phyloP scores from a whole-genome alignment of 2,113 vertebrate genomes.

The Muscicapa adusta region DNA sequence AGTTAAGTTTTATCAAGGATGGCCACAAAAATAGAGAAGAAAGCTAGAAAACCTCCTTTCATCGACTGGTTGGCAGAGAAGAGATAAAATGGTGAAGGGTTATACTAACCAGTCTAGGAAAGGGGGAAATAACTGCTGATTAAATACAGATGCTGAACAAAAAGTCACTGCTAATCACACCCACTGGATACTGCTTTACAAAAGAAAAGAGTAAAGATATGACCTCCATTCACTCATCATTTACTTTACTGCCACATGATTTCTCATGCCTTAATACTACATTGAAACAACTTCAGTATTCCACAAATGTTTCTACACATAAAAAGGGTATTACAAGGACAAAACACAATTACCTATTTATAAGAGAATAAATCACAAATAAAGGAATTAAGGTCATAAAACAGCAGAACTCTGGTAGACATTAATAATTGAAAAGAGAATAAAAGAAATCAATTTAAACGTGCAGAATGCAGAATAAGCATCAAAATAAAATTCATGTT shows the following conservation, averaged over 20 bases:
- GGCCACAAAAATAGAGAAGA: not conserved
- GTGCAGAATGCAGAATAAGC: not conserved
- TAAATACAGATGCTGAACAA: slow-evolving; percentile 68
- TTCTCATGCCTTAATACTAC: not conserved
- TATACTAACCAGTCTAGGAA: slow-evolving; percentile 65
- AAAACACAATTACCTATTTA: not conserved
- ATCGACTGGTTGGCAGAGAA: slow-evolving; percentile 4
- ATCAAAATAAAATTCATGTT: not conserved
- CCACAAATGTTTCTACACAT: slow-evolving; percentile 38
- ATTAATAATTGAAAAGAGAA: not conserved
- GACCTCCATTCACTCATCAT: not conserved
- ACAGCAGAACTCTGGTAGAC: not conserved
- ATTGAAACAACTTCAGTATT: slow-evolving; percentile 25
- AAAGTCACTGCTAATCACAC: slow-evolving; percentile 58
- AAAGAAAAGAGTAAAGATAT: slow-evolving; percentile 18
- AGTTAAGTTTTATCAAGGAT: slow-evolving; percentile 31
- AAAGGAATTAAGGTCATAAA: not conserved
- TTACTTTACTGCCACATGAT: not conserved
- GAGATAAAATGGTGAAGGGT: slow-evolving; percentile 48
- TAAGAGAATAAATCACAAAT: slow-evolving; percentile 36
- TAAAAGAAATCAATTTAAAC: not conserved
- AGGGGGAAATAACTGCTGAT: slow-evolving; percentile 63
- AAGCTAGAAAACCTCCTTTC: slow-evolving; percentile 33
- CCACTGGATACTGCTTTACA: slow-evolving; percentile 9
- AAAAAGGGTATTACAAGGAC: slow-evolving; percentile 5